These are phyloP conservation scores for Callospermophilus lateralis DNA, from an alignment of 2,113 vertebrate species.

Conservation along the genomic window DNA sequence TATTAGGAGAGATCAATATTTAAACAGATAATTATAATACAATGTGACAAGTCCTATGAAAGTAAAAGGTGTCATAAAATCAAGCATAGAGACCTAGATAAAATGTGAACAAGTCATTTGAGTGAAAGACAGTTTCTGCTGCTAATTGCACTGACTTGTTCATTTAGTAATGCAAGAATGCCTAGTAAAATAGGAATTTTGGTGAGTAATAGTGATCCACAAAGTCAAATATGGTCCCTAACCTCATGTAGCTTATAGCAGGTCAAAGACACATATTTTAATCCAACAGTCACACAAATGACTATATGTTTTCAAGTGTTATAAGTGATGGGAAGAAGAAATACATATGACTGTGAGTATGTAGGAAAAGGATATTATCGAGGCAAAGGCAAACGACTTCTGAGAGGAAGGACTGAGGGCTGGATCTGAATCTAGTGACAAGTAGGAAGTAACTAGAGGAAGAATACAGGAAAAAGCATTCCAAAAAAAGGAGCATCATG, in stretches of 20 bases:
- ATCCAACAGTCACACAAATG: not conserved
- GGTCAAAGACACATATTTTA: not conserved
- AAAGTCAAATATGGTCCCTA: not conserved
- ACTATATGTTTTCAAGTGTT: not conserved
- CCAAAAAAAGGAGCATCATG: not conserved
- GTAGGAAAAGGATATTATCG: not conserved
- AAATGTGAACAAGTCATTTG: conserved; percentile 26
- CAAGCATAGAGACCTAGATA: conserved; percentile 21
- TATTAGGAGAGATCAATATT: conserved; percentile 19
- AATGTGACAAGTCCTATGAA: not conserved
- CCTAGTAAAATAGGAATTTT: not conserved
- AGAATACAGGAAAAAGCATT: not conserved
- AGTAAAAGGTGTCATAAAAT: conserved; percentile 24
- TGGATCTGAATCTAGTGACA: not conserved
- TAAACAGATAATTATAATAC: conserved; percentile 52
- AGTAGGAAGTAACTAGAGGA: not conserved
- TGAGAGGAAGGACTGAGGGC: not conserved
- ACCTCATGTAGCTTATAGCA: not conserved
- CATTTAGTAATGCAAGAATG: not conserved
- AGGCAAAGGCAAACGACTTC: not conserved
- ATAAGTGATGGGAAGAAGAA: not conserved
- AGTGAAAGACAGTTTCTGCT: not conserved
- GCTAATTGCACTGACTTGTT: not conserved
- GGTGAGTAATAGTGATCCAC: not conserved
- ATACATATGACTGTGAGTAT: not conserved